A percentile compares a stretch with the other conserved stretches of the same genome.
These are phyloP conservation scores for Protophormia terraenovae DNA, from an alignment of 2,888 invertebrate species.

Conservation along the genomic window DNA sequence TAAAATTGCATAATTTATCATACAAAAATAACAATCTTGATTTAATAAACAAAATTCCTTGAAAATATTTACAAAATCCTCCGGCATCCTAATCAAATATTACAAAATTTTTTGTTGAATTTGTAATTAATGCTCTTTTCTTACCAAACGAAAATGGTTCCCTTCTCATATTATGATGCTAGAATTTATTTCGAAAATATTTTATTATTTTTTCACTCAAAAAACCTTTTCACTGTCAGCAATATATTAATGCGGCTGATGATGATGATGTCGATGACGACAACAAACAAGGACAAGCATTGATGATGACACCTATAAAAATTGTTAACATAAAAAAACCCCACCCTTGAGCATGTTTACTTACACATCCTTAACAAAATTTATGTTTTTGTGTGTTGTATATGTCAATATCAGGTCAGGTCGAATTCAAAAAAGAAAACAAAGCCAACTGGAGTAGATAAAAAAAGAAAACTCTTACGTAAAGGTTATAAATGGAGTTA, in stretches of 20 bases:
- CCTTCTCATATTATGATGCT: not conserved
- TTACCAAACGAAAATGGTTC: not conserved
- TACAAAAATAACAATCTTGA: not conserved
- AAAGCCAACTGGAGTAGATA: not conserved
- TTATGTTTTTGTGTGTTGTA: constrained; percentile 15
- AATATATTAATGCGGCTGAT: constrained; percentile 28
- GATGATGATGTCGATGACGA: not conserved
- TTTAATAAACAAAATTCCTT: not conserved
- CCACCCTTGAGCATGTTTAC: constrained; percentile 53
- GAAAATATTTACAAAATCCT: constrained; percentile 48
- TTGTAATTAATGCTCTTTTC: constrained; percentile 42
- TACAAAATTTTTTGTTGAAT: constrained; percentile 12
- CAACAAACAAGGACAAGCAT: not conserved
- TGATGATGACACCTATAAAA: constrained; percentile 55
- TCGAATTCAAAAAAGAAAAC: constrained; percentile 18
- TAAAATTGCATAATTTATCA: not conserved
- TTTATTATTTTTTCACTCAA: constrained; percentile 17
- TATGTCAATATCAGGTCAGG: constrained; percentile 66
- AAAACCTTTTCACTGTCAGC: constrained; percentile 40
- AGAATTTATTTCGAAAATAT: constrained; percentile 15
- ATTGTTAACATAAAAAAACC: not conserved
- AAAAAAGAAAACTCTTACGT: not conserved
- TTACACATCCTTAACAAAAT: constrained; percentile 54
- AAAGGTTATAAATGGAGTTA: constrained; percentile 13
- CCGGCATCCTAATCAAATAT: constrained; percentile 36